Conservation (phyloP, 2,888 invertebrate species). For the Petrophora chlorosata region DNA sequence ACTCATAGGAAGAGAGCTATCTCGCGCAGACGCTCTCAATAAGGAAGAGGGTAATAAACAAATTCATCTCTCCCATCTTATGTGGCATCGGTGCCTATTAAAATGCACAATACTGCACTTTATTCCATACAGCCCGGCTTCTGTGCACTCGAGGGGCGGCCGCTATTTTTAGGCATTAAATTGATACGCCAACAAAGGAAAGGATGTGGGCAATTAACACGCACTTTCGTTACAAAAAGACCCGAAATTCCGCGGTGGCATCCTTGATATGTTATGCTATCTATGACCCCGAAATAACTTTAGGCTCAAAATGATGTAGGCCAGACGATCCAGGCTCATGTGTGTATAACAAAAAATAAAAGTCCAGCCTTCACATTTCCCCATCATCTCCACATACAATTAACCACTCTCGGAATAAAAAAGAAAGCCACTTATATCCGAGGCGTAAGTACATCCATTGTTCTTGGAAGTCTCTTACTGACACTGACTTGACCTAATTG, state of each 20-base stretch:
- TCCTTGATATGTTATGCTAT: slow-evolving; percentile 47
- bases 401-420: slow-evolving; percentile 71
- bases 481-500: slow-evolving; percentile 80
- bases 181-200: slow-evolving; percentile 78
- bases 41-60: slow-evolving; percentile 84
- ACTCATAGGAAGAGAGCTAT: slow-evolving; percentile 83
- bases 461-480: slow-evolving; percentile 75
- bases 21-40: slow-evolving; percentile 82
- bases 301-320: slow-evolving; percentile 50
- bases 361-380: slow-evolving; percentile 59
- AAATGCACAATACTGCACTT: slow-evolving; percentile 83
- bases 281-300: slow-evolving; percentile 49
- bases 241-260: slow-evolving; percentile 44
- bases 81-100: slow-evolving; percentile 76
- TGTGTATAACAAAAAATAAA: slow-evolving; percentile 54
- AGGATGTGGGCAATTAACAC: slow-evolving; percentile 81
- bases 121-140: slow-evolving; percentile 64
- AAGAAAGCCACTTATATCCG: slow-evolving; percentile 74
- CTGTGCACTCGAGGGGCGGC: slow-evolving; percentile 64
- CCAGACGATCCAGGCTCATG: slow-evolving; percentile 52
- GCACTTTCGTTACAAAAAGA: slow-evolving; percentile 65
- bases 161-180: slow-evolving; percentile 78
- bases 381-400: slow-evolving; percentile 73
- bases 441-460: slow-evolving; percentile 77
- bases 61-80: slow-evolving; percentile 82